Evolutionary conservation across 2,888 invertebrate genomes (phyloP), one percentile per base, ranked within the genome.

Genomic region (Agonopterix arenella): DNA sequence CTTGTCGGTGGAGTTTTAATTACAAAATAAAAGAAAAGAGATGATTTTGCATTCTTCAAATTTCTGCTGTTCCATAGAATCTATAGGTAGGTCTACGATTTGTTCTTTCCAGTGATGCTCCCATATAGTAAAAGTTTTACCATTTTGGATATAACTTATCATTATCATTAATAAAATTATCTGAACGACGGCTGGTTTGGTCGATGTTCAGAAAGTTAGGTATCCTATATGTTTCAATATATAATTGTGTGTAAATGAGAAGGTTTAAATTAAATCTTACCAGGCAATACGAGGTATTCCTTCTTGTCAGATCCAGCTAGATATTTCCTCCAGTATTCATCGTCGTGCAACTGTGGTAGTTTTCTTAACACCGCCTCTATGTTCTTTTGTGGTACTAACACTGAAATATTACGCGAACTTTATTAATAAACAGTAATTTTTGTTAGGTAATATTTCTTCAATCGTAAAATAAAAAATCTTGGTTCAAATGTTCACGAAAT

Each of bases 351-450:
- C 48, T 89, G 89, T 0, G 88, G 80, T 1, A 84, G 54, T 42
- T 65, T 73, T 45, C 86, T 78, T 41, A 89, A 71, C 2, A 84
- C 80, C 40, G 66, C 60, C 45, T 88, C 86, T 60, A 88, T 83
- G 48, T 84, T 64, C 59, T 85, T 86, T 53, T 88, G 86, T 0
- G 88, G 85, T 4, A 80, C 88, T 58, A 88, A 53, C 1, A 86
- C 89, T 89, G 66, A 18, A 79, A 72, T 28, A 38, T 42, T 45
- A 7, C 46, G n/a, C 42, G 13, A 36, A 41, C 37, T n/a, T n/a
- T 40, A 40, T 40, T 40, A n/a, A 5, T 7, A 2, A 40, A 10
- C 3, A 9, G 5, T 43, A 18, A 36, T 48, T 46, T 28, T 1
- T 28, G 5, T 28, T 28, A n/a, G n/a, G n/a, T n/a, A 28, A 28